These are phyloP conservation scores for Tauraco erythrolophus DNA, from an alignment of 2,113 vertebrate genomes.

Conservation along the genomic window DNA sequence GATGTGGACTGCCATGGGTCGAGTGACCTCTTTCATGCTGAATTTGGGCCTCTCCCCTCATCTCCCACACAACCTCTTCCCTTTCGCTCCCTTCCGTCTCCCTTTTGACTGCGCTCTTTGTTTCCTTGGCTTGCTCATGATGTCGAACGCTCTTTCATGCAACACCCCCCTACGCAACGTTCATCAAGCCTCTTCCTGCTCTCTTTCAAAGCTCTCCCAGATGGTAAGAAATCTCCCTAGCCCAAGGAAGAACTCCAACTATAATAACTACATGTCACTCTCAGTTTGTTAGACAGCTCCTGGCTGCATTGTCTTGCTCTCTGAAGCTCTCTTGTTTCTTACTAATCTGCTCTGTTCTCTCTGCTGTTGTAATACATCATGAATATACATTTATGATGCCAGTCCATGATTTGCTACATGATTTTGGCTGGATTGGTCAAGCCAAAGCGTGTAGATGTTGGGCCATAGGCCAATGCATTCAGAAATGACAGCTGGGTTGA, in stretches of 20 bases:
- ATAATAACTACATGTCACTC: not conserved
- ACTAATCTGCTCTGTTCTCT: not conserved
- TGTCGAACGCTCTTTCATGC: not conserved
- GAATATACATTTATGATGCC: not conserved
- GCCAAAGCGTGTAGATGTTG: not conserved
- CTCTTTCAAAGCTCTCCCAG: slow-evolving; percentile 6
- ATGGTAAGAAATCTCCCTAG: not conserved
- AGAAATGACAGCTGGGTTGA: not conserved
- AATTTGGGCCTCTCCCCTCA: not conserved
- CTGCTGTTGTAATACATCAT: not conserved
- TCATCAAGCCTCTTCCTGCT: not conserved
- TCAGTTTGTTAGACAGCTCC: not conserved
- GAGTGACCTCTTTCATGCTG: not conserved
- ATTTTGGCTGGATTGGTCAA: not conserved
- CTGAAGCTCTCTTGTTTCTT: not conserved
- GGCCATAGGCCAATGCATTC: not conserved
- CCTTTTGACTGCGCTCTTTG: not conserved
- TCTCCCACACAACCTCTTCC: not conserved
- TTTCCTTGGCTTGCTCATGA: not conserved
- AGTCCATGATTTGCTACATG: not conserved
- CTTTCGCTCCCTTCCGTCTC: not conserved
- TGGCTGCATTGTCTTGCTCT: not conserved
- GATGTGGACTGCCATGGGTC: not conserved
- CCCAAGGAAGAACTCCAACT: not conserved
- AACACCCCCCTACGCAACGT: not conserved